Conservation (phyloP, 2,888 invertebrate genomes). For the Artemia sp. region DNA sequence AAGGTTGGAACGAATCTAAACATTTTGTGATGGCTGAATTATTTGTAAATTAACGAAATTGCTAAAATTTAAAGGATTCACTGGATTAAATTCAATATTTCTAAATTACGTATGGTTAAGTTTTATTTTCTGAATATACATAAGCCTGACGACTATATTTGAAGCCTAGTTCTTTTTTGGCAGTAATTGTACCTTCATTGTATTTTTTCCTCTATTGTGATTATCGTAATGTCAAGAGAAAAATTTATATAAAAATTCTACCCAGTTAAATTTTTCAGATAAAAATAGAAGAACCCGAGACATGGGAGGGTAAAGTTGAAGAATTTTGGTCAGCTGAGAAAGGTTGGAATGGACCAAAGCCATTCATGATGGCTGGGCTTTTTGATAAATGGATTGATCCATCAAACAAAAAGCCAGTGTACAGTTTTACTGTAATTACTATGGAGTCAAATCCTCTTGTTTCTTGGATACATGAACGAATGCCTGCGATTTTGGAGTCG, state of each 20-base stretch:
- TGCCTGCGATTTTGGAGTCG: slow-evolving; percentile 57
- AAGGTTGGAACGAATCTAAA: no score
- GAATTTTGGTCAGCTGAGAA: slow-evolving; percentile 34
- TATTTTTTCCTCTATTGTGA: slow-evolving; percentile 8
- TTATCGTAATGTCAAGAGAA: not conserved
- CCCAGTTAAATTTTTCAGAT: slow-evolving; percentile 25
- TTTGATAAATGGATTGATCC: slow-evolving; percentile 47
- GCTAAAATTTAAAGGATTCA: no score
- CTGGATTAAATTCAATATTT: no score
- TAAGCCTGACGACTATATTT: no score
- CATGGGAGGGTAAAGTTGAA: slow-evolving; percentile 35
- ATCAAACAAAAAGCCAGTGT: slow-evolving; percentile 32
- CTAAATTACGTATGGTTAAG: no score
- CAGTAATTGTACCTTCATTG: not conserved
- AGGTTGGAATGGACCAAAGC: slow-evolving; percentile 44
- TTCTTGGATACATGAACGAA: slow-evolving; percentile 57
- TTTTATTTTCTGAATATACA: no score
- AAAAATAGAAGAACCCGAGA: slow-evolving; percentile 39
- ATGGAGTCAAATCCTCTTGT: slow-evolving; percentile 50
- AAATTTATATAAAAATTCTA: not conserved
- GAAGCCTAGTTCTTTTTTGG: no score
- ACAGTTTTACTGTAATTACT: slow-evolving; percentile 58
- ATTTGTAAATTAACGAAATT: no score
- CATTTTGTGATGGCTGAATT: no score
- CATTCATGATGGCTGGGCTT: slow-evolving; percentile 57